phyloP scores from a whole-genome alignment of 2,113 vertebrate genomes.

The Callorhinus ursinus region DNA sequence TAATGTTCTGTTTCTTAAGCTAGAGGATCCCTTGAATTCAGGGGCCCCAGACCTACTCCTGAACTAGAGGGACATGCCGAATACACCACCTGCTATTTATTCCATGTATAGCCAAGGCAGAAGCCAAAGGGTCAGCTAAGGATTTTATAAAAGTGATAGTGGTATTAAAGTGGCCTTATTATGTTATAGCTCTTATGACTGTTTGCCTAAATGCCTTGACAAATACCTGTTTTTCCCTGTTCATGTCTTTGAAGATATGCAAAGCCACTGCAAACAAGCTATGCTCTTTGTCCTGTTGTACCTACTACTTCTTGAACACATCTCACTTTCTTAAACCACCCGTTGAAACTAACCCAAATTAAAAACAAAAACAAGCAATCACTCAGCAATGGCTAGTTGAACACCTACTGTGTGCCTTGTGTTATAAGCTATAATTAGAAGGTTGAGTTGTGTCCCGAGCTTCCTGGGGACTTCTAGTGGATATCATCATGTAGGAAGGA shows the following conservation, averaged over 20 bases:
- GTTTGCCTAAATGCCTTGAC: conserved; percentile 26
- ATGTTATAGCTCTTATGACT: not conserved
- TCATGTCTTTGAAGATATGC: not conserved
- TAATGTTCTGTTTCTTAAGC: not conserved
- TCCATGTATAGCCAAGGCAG: not conserved
- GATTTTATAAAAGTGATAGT: not conserved
- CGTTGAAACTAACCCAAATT: not conserved
- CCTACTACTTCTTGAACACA: not conserved
- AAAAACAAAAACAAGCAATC: not conserved
- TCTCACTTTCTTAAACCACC: not conserved
- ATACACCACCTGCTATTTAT: not conserved
- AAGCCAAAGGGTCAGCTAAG: not conserved
- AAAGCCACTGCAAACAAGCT: not conserved
- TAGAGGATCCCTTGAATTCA: not conserved
- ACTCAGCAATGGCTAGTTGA: not conserved
- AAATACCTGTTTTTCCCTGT: not conserved
- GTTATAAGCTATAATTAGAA: not conserved
- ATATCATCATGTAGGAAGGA: not conserved
- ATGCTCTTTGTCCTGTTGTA: not conserved
- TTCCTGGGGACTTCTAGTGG: not conserved
- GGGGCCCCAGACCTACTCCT: not conserved
- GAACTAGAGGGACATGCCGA: not conserved
- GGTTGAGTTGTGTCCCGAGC: not conserved
- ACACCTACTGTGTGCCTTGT: not conserved
- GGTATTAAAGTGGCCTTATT: conserved; percentile 26